These are phyloP conservation scores for Chrysogorgia sp. DNA, from an alignment of 92 coral and sea anemone genomes.

Conservation along the genomic window DNA sequence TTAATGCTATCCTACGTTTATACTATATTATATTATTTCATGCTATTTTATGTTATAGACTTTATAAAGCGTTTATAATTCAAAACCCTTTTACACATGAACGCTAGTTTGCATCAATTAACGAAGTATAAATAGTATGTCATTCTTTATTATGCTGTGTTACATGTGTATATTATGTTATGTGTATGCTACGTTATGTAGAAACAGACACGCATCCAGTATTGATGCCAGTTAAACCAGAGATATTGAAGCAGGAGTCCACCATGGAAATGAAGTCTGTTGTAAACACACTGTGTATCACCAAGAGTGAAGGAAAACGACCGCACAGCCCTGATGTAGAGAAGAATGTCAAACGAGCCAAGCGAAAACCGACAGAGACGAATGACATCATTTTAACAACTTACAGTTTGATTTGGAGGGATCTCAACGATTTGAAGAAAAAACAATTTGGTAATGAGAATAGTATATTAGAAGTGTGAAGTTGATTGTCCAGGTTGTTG, in stretches of 20 bases:
- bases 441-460: slow-evolving; percentile 40
- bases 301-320: slow-evolving; percentile 1
- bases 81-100: too few species aligned
- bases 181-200: too few species aligned
- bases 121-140: too few species aligned
- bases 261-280: background rate
- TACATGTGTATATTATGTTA: too few species aligned
- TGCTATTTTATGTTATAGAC: too few species aligned
- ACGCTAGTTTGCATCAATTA: too few species aligned
- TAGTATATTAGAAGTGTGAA: too few species aligned
- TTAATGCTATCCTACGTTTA: too few species aligned
- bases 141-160: too few species aligned
- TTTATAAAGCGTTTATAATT: too few species aligned
- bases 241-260: slow-evolving; percentile 11
- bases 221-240: background rate
- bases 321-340: background rate
- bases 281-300: background rate
- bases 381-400: slow-evolving; percentile 48
- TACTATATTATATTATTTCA: too few species aligned
- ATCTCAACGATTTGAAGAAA: slow-evolving; percentile 30
- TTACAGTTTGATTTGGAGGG: slow-evolving; percentile 47
- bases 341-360: slow-evolving; percentile 1
- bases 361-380: slow-evolving; percentile 1
- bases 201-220: background rate
- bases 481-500: too few species aligned